Base-by-base conservation (phyloP, 2,888 invertebrate species). In the Junonia oenone region DNA sequence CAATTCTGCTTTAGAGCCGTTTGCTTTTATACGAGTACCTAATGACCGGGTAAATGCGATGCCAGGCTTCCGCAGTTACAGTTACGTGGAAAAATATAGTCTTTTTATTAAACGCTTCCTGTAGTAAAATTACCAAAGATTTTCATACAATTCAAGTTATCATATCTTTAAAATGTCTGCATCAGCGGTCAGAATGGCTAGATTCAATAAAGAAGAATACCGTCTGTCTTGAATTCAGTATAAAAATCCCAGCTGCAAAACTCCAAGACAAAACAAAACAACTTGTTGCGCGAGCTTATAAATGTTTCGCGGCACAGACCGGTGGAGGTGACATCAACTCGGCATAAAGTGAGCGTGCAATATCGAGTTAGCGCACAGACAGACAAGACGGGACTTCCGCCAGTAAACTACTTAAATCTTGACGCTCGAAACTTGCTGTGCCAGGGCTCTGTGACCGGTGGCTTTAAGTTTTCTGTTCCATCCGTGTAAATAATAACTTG, bases 321-420 rank as follows among this genome's bases (percentile, higher is more conserved):
- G 59, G 69, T 68, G 76, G 69, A 72, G 72, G 73, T 76, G 81
- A 80, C 83, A 80, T 75, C 78, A 80, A 75, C 81, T 81, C 72
- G 72, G 75, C 79, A 80, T 78, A 81, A 88, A 88, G 81, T 80
- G 87, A 83, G 83, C 87, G 81, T 78, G 84, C 81, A 76, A 83
- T 83, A 83, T 82, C 84, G 80, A 86, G 88, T 86, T 85, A 86
- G 82, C 38, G 35, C 73, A 51, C 61, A 63, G 63, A 72, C 74
- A 75, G 76, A 76, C 79, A 80, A 81, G 81, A 81, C 81, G 76
- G 70, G 77, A 80, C 76, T 82, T 78, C 80, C 78, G 73, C 75
- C 67, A 74, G 76, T 81, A 84, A 87, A 88, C 86, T 84, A 86
- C 87, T 89, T 87, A 86, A 83, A 85, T 82, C 83, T 84, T 81